Percentiles rank a stretch among this genome's conserved stretches.
phyloP scores from a whole-genome alignment of 2,888 invertebrate species.

The Epirrhoe alternata region DNA sequence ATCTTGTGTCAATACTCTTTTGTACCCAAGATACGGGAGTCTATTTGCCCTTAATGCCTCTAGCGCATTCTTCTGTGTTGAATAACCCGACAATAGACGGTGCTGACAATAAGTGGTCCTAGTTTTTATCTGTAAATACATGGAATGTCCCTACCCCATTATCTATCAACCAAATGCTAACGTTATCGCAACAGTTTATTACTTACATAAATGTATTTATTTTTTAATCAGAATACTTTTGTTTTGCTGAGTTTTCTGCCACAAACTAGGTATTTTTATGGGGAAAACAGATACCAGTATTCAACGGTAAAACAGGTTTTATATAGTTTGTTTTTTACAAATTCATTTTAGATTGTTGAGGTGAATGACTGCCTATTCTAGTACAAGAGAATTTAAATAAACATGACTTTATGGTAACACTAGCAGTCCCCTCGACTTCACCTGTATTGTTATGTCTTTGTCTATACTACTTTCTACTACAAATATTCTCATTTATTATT shows the following conservation, averaged over 20 bases:
- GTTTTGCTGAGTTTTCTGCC: constrained; percentile 33
- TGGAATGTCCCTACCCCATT: constrained; percentile 49
- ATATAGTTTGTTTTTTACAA: constrained; percentile 12
- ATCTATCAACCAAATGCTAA: constrained; percentile 49
- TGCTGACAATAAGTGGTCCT: constrained; percentile 16
- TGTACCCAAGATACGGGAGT: constrained; percentile 80
- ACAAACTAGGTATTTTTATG: constrained; percentile 12
- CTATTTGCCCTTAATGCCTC: constrained; percentile 80
- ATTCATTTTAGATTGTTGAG: constrained; percentile 24
- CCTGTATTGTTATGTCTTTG: too few species aligned
- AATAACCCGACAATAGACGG: constrained; percentile 73
- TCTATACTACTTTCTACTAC: too few species aligned
- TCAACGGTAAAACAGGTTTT: constrained; percentile 31
- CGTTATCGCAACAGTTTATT: constrained; percentile 51
- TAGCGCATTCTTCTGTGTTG: constrained; percentile 75
- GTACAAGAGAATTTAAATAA: background rate
- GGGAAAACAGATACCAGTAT: constrained; percentile 16
- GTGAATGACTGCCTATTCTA: constrained; percentile 30
- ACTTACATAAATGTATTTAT: constrained; percentile 50
- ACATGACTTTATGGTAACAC: background rate
- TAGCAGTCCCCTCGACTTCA: too few species aligned
- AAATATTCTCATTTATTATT: too few species aligned
- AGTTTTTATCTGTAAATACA: constrained; percentile 59
- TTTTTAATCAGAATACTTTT: constrained; percentile 23
- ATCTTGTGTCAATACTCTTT: constrained; percentile 84